phyloP scores from a whole-genome alignment of 1,140 invertebrate genomes.

The Chelonus insularis region DNA sequence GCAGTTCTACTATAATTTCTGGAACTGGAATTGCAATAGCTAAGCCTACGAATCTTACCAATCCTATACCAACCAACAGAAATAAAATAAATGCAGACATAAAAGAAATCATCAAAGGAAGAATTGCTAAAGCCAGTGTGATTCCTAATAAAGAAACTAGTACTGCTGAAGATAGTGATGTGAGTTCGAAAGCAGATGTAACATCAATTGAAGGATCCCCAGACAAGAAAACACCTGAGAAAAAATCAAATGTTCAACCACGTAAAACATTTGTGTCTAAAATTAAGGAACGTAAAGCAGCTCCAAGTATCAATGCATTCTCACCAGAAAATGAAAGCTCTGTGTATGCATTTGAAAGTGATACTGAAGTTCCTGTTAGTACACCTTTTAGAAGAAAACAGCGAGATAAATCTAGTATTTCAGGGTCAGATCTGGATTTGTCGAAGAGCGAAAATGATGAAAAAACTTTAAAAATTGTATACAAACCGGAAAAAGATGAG shows the following conservation, averaged over 20 bases:
- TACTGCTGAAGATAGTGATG: constrained; percentile 38
- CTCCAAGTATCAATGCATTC: constrained; percentile 65
- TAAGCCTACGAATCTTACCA: constrained; percentile 5
- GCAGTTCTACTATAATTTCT: background rate
- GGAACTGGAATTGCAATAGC: background rate
- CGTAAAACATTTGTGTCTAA: constrained; percentile 62
- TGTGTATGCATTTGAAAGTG: constrained; percentile 72
- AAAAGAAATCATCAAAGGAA: constrained; percentile 37
- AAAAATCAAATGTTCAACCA: constrained; percentile 60
- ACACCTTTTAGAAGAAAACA: constrained; percentile 65
- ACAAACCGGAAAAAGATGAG: background rate
- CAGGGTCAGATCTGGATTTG: constrained; percentile 13
- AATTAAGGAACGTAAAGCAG: constrained; percentile 56
- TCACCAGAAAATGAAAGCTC: constrained; percentile 72
- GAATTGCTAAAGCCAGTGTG: constrained; percentile 35
- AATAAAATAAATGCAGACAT: constrained; percentile 34
- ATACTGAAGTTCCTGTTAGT: constrained; percentile 59
- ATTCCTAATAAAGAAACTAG: constrained; percentile 29
- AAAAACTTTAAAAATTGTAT: too few relatives aligned
- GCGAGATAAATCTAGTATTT: constrained; percentile 37
- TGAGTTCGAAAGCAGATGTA: constrained; percentile 36
- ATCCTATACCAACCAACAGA: constrained; percentile 28
- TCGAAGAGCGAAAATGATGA: background rate
- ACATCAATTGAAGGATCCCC: constrained; percentile 36
- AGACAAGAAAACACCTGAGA: constrained; percentile 52